Base-by-base conservation (phyloP, 2,888 invertebrate species). In the Spodoptera exigua region DNA sequence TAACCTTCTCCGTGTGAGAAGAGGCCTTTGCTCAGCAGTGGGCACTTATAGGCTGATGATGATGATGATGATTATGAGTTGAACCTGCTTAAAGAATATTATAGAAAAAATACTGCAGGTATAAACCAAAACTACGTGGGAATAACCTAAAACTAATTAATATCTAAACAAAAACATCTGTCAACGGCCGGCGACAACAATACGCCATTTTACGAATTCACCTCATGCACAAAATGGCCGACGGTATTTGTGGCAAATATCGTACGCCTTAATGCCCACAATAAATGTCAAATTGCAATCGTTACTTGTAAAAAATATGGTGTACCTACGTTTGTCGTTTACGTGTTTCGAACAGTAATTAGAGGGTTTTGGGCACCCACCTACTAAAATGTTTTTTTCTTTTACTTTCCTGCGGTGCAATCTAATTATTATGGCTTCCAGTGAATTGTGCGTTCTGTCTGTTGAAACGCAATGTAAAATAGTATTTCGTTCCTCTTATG, bases 221-320 rank as follows among this genome's bases (percentile, higher is more conserved):
- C 80, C 66, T 81, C 87, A 84, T 84, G 86, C 78, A 63, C 88
- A 85, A 90, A 88, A 92, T 89, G 89, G 88, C 86, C 76, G 82
- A 64, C 67, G 72, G 77, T 85, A 81, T 85, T 88, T 86, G 84
- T 82, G 87, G 86, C 80, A 43, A 81, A 80, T 84, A 86, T 89
- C 87, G 87, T 84, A 81, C 82, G 79, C 83, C 83, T 85, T 89
- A 92, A 91, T 90, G 90, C 82, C 73, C 80, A 87, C 87, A 85
- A 91, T 91, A 91, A 91, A 89, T 87, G 91, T 91, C 90, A 90
- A 92, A 91, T 87, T 82, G 89, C 85, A 88, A 90, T 89, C 85
- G 91, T 87, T 87, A 86, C 83, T 86, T 88, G 88, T 88, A 90
- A 91, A 92, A 93, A 90, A 88, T 90, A 92, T 89, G 89, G 87